phyloP scores from a whole-genome alignment of 2,888 invertebrate species.

The Pharmacophagus antenor region DNA sequence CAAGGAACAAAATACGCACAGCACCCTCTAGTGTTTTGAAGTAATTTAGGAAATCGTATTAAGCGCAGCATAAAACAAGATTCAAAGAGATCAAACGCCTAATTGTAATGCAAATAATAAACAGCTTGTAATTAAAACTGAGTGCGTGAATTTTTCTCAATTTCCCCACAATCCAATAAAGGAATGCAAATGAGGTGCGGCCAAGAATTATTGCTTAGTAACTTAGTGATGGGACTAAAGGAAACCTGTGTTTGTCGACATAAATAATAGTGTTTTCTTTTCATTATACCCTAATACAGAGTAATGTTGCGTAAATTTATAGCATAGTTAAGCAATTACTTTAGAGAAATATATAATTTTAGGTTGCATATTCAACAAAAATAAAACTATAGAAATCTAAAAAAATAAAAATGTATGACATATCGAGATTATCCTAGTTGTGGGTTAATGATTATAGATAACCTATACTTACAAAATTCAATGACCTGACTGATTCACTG shows the following conservation, averaged over 20 bases:
- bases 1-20: not conserved
- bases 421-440: too few relatives aligned
- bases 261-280: not conserved
- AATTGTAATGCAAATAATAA: constrained; percentile 42
- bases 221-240: constrained; percentile 40
- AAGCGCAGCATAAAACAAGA: constrained; percentile 18
- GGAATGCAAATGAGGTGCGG: constrained; percentile 76
- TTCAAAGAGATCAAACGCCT: constrained; percentile 23
- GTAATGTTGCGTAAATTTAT: too few relatives aligned
- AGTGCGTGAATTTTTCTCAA: constrained; percentile 69
- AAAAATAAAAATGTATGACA: too few relatives aligned
- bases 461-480: too few relatives aligned
- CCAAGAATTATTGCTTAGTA: constrained; percentile 63
- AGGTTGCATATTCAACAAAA: too few relatives aligned
- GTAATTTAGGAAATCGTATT: constrained; percentile 26
- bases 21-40: constrained; percentile 11
- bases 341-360: too few relatives aligned
- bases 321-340: too few relatives aligned
- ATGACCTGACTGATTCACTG: too few relatives aligned
- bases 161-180: constrained; percentile 74
- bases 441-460: too few relatives aligned
- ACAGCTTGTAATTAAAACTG: constrained; percentile 62
- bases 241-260: not conserved
- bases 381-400: too few relatives aligned
- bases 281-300: too few relatives aligned